These are phyloP conservation scores for Teleogryllus oceanicus DNA, from an alignment of 2,888 invertebrate genomes.

Conservation along the genomic window DNA sequence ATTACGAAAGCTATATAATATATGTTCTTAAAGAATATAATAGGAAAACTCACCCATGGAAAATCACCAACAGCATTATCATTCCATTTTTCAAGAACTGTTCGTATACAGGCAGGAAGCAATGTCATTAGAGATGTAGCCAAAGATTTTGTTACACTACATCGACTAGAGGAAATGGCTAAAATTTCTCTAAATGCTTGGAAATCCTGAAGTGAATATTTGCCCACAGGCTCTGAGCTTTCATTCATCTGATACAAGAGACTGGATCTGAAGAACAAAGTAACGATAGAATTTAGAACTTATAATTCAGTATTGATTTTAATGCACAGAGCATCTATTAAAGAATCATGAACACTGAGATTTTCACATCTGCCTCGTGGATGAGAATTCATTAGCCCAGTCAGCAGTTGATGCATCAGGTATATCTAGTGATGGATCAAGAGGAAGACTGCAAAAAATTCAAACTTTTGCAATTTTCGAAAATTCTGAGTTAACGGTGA, in stretches of 20 bases:
- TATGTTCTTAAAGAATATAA: not conserved
- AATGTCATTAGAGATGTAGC: constrained; percentile 53
- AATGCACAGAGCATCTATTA: not conserved
- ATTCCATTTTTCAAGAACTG: constrained; percentile 63
- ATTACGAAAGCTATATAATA: too few species aligned
- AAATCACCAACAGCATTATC: constrained; percentile 55
- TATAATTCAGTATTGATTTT: not conserved
- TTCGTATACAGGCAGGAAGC: constrained; percentile 55
- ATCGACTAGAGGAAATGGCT: constrained; percentile 48
- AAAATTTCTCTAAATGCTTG: constrained; percentile 46
- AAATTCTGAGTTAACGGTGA: too few species aligned
- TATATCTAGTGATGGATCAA: too few species aligned
- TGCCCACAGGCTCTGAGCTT: constrained; percentile 44
- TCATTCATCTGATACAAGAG: constrained; percentile 42
- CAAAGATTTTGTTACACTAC: constrained; percentile 47
- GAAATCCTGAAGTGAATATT: constrained; percentile 50
- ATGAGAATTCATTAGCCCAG: too few species aligned
- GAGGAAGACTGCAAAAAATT: too few species aligned
- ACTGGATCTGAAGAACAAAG: constrained; percentile 47
- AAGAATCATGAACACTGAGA: not conserved
- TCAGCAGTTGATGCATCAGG: too few species aligned
- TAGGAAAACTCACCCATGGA: constrained; percentile 52
- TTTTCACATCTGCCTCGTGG: too few species aligned
- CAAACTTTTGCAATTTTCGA: too few species aligned
- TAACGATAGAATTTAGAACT: constrained; percentile 18